Conservation (phyloP, 2,888 invertebrate species). For the Ormyrus pomaceus region DNA sequence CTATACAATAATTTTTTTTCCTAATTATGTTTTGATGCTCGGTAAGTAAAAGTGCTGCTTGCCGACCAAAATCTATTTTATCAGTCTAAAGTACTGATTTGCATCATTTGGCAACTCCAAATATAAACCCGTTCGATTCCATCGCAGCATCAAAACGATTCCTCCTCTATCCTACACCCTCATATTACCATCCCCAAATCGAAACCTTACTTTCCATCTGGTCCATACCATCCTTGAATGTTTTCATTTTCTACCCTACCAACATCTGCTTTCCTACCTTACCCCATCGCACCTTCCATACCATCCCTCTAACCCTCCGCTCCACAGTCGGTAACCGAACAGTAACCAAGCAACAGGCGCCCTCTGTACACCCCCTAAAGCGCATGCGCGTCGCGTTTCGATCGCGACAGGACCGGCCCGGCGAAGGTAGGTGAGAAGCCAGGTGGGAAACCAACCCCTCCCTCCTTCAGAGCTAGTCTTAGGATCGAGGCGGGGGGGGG, state of each 20-base stretch:
- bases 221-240: neutral
- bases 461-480: neutral
- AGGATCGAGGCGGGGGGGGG: constrained; percentile 18
- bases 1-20: too few species aligned
- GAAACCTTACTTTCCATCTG: neutral
- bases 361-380: constrained; percentile 57
- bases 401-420: constrained; percentile 61
- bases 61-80: too few species aligned
- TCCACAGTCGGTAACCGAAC: too few species aligned
- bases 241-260: neutral
- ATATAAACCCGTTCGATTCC: neutral
- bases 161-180: neutral
- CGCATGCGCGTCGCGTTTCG: constrained; percentile 72
- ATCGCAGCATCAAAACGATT: neutral
- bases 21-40: too few species aligned
- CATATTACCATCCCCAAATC: neutral
- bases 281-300: too few species aligned
- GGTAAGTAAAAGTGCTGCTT: too few species aligned
- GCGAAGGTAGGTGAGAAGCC: neutral
- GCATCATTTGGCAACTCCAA: neutral
- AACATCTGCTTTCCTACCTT: neutral
- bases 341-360: constrained; percentile 2
- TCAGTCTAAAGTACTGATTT: too few species aligned
- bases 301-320: too few species aligned
- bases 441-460: constrained; percentile 33